Evolutionary conservation across 2,888 invertebrate genomes (phyloP).

Genomic region (Margaritifera margaritifera): DNA sequence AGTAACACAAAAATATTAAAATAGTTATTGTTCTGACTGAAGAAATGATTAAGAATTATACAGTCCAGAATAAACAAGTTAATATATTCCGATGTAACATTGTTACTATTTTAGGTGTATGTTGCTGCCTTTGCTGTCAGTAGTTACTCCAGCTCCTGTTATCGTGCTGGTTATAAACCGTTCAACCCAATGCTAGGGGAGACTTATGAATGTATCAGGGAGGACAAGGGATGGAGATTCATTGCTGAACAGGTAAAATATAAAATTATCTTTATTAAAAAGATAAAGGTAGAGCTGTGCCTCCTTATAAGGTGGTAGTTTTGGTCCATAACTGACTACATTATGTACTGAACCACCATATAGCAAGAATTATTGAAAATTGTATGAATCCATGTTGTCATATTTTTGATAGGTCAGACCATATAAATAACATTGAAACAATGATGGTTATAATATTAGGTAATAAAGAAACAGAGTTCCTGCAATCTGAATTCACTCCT

Average conservation of each 20-base stretch:
- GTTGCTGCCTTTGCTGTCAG: slow-evolving; percentile 88
- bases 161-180: slow-evolving; percentile 86
- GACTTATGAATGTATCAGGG: slow-evolving; percentile 86
- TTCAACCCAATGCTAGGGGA: slow-evolving; percentile 89
- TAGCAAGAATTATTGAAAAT: too few relatives aligned
- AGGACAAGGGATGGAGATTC: slow-evolving; percentile 85
- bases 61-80: not conserved
- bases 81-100: slow-evolving; percentile 8
- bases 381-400: too few relatives aligned
- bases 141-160: slow-evolving; percentile 83
- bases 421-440: too few relatives aligned
- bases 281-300: not conserved
- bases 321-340: too few relatives aligned
- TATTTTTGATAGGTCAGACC: too few relatives aligned
- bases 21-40: too few relatives aligned
- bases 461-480: too few relatives aligned
- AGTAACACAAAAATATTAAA: too few relatives aligned
- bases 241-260: slow-evolving; percentile 82
- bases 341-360: too few relatives aligned
- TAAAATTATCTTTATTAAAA: not conserved
- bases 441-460: too few relatives aligned
- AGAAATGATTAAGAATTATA: not conserved
- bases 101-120: slow-evolving; percentile 72
- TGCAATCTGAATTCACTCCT: too few relatives aligned
- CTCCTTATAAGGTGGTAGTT: too few relatives aligned